Evolutionary conservation across 2,113 vertebrate genomes (phyloP).

Genomic region (Marmota monax): DNA sequence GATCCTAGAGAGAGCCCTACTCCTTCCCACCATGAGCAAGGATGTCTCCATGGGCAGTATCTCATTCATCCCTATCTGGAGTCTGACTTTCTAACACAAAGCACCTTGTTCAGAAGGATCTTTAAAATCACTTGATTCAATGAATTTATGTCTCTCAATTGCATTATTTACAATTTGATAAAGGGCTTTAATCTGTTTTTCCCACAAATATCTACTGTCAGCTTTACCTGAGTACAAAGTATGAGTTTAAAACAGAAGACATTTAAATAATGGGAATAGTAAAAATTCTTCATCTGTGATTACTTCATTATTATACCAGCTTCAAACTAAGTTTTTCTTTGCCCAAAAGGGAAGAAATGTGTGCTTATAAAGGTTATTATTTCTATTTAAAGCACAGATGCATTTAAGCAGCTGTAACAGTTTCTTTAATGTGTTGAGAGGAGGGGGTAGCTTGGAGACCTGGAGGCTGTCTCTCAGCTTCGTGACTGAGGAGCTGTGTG

Average conservation of each 20-base stretch:
- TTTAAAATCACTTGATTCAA: neutral
- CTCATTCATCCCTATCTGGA: neutral
- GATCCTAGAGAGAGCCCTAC: neutral
- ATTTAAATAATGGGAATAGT: constrained; percentile 60
- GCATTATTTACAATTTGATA: neutral
- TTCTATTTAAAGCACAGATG: constrained; percentile 55
- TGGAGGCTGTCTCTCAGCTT: constrained; percentile 51
- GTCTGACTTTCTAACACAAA: neutral
- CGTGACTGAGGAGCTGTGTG: constrained; percentile 74
- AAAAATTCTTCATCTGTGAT: constrained; percentile 53
- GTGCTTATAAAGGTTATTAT: constrained; percentile 70
- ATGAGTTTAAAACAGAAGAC: neutral
- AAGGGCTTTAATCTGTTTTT: neutral
- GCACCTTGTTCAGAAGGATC: neutral
- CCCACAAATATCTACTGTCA: neutral
- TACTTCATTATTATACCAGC: constrained; percentile 46
- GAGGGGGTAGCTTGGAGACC: constrained; percentile 37
- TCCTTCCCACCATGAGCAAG: neutral
- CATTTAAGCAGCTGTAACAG: constrained; percentile 38
- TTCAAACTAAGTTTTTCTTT: constrained; percentile 55
- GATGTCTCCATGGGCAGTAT: neutral
- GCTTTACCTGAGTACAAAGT: constrained; percentile 4
- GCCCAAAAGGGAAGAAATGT: constrained; percentile 58
- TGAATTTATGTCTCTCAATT: neutral
- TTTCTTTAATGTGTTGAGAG: constrained; percentile 56